These are phyloP conservation scores for Aethes cnicana DNA, from an alignment of 2,888 invertebrate genomes.

Conservation along the genomic window DNA sequence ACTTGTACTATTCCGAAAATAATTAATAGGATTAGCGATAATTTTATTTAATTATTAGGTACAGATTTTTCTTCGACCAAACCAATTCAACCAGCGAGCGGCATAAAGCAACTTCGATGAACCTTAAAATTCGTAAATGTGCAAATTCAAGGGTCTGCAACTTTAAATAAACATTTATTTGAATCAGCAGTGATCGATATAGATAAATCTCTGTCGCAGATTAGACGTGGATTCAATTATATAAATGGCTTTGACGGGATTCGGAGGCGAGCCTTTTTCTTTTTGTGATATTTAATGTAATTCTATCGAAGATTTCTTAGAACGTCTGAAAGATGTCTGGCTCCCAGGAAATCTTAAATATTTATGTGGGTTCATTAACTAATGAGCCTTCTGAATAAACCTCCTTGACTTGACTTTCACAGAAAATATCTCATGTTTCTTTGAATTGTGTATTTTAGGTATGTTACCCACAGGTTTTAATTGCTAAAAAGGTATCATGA, in stretches of 20 bases:
- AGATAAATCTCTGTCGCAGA: constrained; percentile 36
- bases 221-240: constrained; percentile 40
- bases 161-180: constrained; percentile 12
- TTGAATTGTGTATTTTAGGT: too few relatives aligned
- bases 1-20: too few relatives aligned
- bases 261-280: constrained; percentile 34
- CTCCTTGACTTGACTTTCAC: not conserved
- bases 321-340: not conserved
- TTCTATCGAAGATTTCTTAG: constrained; percentile 8
- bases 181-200: constrained; percentile 8
- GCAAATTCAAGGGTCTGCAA: not conserved
- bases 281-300: constrained; percentile 24
- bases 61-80: too few relatives aligned
- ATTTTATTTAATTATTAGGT: too few relatives aligned
- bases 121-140: too few relatives aligned
- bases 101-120: too few relatives aligned
- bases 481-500: too few relatives aligned
- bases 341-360: not conserved
- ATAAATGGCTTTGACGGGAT: constrained; percentile 41
- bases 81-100: too few relatives aligned
- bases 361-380: not conserved
- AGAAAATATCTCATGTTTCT: not conserved
- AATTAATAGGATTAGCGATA: too few relatives aligned
- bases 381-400: not conserved
- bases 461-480: too few relatives aligned